These are phyloP conservation scores for Lepilemur ruficaudatus DNA, from an alignment of 2,797 vertebrate genomes.

Conservation along the genomic window DNA sequence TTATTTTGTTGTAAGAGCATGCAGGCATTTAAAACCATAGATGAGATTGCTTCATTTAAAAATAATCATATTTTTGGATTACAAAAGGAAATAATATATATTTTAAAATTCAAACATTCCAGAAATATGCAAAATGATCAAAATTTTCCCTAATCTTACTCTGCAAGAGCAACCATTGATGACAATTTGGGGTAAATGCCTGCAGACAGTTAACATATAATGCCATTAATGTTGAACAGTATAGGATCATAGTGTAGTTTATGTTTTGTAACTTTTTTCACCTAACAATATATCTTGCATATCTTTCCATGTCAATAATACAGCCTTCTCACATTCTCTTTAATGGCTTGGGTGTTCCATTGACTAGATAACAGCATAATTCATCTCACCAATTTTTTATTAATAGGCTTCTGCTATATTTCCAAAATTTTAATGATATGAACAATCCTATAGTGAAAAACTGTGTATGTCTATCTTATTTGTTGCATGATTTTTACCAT, in stretches of 20 bases:
- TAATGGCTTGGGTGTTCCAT: slow-evolving; percentile 16
- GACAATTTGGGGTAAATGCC: background rate
- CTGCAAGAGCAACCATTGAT: background rate
- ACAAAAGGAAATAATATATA: background rate
- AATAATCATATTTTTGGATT: slow-evolving; percentile 30
- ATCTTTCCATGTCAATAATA: background rate
- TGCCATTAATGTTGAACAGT: background rate
- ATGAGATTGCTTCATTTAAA: slow-evolving; percentile 12
- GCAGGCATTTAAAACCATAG: slow-evolving; percentile 18
- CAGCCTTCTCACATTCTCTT: background rate
- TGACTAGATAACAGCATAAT: background rate
- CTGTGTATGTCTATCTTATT: background rate
- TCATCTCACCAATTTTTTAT: background rate
- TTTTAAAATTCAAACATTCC: background rate
- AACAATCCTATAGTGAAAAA: slow-evolving; percentile 51
- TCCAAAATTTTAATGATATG: slow-evolving; percentile 26
- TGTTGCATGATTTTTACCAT: background rate
- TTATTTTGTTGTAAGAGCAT: slow-evolving; percentile 38
- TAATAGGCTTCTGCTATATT: background rate
- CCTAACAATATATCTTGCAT: background rate
- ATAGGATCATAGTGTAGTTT: background rate
- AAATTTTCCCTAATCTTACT: background rate
- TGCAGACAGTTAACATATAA: background rate
- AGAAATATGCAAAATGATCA: background rate
- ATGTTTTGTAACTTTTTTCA: background rate